These are phyloP conservation scores for Caradrina clavipalpis DNA, from an alignment of 2,888 invertebrate species.

Conservation along the genomic window DNA sequence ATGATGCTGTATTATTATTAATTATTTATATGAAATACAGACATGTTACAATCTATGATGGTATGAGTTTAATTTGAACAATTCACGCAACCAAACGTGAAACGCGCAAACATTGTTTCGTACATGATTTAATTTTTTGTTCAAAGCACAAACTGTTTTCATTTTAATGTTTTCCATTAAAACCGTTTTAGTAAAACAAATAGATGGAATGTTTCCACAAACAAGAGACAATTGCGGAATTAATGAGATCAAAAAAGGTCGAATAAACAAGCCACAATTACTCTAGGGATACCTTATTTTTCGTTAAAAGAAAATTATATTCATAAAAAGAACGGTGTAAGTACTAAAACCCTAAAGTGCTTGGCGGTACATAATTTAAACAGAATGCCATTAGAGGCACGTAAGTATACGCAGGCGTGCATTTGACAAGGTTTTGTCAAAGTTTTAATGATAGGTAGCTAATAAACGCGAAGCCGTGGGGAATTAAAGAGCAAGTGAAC, in stretches of 20 bases:
- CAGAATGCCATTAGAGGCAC: conserved; percentile 25
- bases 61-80: conserved; percentile 25
- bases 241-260: conserved; percentile 55
- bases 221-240: conserved; percentile 49
- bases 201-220: conserved; percentile 40
- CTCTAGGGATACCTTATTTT: conserved; percentile 32
- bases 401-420: conserved; percentile 17
- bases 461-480: conserved; percentile 72
- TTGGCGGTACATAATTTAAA: conserved; percentile 36
- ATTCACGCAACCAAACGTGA: conserved; percentile 20
- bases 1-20: not conserved
- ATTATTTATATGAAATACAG: not conserved
- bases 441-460: conserved; percentile 75
- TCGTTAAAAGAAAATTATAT: conserved; percentile 38
- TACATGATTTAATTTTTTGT: conserved; percentile 35
- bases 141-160: conserved; percentile 17
- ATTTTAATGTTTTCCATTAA: conserved; percentile 33
- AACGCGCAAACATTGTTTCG: conserved; percentile 35
- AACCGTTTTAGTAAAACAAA: conserved; percentile 50
- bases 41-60: conserved; percentile 2
- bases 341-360: conserved; percentile 36
- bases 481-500: conserved; percentile 62
- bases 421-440: conserved; percentile 54
- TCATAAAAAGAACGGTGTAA: conserved; percentile 33
- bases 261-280: conserved; percentile 43